Evolutionary conservation across 53 echinoderm and acorn worm genomes (phyloP).

Genomic region (Zoroaster sp.): DNA sequence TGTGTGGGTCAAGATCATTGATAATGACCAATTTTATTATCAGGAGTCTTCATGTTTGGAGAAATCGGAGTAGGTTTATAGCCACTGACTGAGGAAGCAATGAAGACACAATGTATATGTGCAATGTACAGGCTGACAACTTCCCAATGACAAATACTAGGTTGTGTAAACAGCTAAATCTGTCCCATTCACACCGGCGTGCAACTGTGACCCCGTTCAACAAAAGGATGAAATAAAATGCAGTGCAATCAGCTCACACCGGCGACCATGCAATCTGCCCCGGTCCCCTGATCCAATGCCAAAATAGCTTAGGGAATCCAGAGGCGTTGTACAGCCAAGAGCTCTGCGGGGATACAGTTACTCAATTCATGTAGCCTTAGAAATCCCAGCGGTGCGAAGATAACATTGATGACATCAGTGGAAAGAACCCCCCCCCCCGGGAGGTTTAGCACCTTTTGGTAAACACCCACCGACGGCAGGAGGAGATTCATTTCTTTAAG

Average conservation of each 20-base stretch:
- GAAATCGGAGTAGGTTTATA: neutral
- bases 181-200: neutral
- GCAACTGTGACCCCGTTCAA: neutral
- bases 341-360: constrained; percentile 28
- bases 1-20: too few relatives aligned
- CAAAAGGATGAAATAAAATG: constrained; percentile 15
- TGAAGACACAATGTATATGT: neutral
- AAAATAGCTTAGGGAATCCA: constrained; percentile 9
- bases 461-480: constrained; percentile 12
- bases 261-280: neutral
- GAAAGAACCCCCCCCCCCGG: neutral
- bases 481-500: constrained; percentile 33
- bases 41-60: too few relatives aligned
- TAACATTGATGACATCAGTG: constrained; percentile 48
- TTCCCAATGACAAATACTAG: constrained; percentile 15
- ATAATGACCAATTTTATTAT: too few relatives aligned
- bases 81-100: neutral
- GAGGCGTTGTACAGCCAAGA: neutral
- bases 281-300: constrained; percentile 21
- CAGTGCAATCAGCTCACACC: neutral
- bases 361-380: constrained; percentile 13
- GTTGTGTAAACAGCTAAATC: constrained; percentile 18
- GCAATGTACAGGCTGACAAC: neutral
- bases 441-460: constrained; percentile 20
- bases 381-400: constrained; percentile 20